A percentile compares a stretch with the other conserved stretches of the same genome.
phyloP scores from a whole-genome alignment of 2,113 vertebrate species.

The Stegostoma tigrinum region DNA sequence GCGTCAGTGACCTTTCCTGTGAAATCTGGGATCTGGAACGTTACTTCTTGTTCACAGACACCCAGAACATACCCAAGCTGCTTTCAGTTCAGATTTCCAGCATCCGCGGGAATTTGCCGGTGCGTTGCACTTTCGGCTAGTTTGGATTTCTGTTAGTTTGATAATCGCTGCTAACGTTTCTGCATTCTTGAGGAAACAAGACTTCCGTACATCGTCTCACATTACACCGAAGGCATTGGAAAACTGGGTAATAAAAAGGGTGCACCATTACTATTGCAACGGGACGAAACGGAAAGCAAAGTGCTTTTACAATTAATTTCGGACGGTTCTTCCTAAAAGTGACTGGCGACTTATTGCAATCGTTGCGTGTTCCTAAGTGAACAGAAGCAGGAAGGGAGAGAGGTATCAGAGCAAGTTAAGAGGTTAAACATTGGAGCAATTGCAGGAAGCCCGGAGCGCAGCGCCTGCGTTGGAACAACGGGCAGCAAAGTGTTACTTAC shows the following conservation, averaged over 20 bases:
- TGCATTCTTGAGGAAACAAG: too few species aligned
- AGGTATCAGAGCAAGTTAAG: background rate
- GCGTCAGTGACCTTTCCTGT: background rate
- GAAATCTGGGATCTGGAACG: background rate
- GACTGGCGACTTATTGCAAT: background rate
- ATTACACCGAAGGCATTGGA: background rate
- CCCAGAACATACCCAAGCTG: background rate
- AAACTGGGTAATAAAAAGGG: background rate
- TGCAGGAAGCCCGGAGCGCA: background rate
- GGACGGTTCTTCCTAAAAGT: background rate
- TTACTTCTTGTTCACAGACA: background rate
- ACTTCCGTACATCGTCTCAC: too few species aligned
- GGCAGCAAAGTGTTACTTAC: conserved; percentile 60
- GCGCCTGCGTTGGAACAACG: background rate
- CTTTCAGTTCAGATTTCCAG: background rate
- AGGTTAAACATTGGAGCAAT: background rate
- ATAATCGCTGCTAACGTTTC: background rate
- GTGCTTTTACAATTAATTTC: background rate
- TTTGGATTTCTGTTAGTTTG: background rate
- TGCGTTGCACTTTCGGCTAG: background rate
- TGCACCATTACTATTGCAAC: background rate
- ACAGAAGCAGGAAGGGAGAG: background rate
- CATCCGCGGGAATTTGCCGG: background rate
- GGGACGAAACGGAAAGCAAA: background rate
- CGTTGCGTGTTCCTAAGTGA: background rate